Conservation (phyloP, 2,797 vertebrate species). For the Tokudaia tokunoshimensis region DNA sequence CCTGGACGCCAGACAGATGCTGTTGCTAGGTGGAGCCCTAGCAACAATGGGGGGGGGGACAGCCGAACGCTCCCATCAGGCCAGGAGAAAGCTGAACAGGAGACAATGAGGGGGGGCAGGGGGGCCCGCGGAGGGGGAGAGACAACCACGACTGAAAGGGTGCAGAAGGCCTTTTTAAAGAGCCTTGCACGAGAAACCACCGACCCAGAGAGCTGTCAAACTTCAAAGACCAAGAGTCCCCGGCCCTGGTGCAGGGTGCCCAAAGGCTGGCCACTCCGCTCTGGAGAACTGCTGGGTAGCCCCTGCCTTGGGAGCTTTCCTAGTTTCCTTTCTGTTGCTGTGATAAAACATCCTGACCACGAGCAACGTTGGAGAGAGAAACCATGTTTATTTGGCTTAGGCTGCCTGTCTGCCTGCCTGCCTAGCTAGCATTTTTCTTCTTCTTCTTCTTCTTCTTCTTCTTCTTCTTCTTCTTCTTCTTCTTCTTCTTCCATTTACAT, state of each 20-base stretch:
- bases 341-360: neutral
- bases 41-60: too few species aligned
- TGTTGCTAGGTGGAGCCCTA: neutral
- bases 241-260: neutral
- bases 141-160: neutral
- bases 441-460: too few species aligned
- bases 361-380: neutral
- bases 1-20: neutral
- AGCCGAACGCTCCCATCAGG: too few species aligned
- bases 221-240: neutral
- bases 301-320: neutral
- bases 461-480: too few species aligned
- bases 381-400: neutral
- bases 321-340: slow-evolving; percentile 2
- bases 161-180: neutral
- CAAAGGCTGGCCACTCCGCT: neutral
- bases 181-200: neutral
- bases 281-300: neutral
- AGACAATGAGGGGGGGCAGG: neutral
- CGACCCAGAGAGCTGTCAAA: neutral
- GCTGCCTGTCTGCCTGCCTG: neutral
- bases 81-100: neutral
- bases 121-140: neutral
- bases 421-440: neutral
- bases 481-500: slow-evolving; percentile 62